Percentiles rank a stretch among this genome's conserved stretches.
phyloP scores from a whole-genome alignment of 2,888 invertebrate genomes.

The Congeria kusceri region DNA sequence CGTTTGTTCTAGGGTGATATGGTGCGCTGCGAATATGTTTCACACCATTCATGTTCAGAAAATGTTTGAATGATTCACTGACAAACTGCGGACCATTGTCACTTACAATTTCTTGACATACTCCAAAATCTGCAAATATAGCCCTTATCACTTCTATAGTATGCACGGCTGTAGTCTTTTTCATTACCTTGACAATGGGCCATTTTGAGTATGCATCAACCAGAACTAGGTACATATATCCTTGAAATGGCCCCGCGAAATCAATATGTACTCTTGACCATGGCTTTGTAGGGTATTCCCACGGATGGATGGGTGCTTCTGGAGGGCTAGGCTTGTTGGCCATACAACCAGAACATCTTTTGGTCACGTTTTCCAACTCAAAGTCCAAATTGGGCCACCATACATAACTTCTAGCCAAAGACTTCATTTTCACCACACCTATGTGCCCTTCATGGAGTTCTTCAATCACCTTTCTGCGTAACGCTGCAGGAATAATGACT shows the following conservation, averaged over 20 bases:
- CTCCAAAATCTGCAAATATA: background rate
- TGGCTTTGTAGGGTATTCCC: background rate
- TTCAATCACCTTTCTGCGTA: background rate
- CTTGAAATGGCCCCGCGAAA: background rate
- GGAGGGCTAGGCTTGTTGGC: background rate
- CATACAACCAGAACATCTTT: background rate
- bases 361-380: background rate
- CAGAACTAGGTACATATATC: background rate
- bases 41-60: no score
- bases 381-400: constrained; percentile 1
- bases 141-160: background rate
- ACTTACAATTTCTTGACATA: no score
- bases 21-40: no score
- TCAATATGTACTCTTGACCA: background rate
- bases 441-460: background rate
- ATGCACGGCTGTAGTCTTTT: background rate
- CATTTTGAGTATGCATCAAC: background rate
- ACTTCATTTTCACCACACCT: background rate
- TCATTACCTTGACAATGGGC: background rate
- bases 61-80: no score
- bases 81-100: no score
- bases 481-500: no score
- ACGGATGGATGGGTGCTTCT: background rate
- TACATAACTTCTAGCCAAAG: background rate
- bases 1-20: no score